Evolutionary conservation across 1,140 invertebrate species (phyloP).

Genomic region (Pseudobourletiella spinata): DNA sequence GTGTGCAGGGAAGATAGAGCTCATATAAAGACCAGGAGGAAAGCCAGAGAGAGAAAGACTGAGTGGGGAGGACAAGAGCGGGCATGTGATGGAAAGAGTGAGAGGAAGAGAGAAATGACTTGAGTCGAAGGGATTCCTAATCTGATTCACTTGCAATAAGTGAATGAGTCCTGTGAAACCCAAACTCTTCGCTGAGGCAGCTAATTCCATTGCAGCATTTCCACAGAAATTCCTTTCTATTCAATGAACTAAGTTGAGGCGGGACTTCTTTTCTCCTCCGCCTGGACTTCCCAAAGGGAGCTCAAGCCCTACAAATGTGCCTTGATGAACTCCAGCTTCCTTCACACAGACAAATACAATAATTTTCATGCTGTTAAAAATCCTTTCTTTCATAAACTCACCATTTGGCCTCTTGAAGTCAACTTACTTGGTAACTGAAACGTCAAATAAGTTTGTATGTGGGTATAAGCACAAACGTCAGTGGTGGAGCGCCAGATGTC

Average conservation of each 20-base stretch:
- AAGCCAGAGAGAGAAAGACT: too few species aligned
- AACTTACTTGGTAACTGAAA: too few species aligned
- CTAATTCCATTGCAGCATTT: not conserved
- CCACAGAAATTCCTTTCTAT: not conserved
- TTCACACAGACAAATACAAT: not conserved
- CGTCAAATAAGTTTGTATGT: too few species aligned
- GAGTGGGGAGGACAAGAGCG: too few species aligned
- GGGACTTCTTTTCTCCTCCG: not conserved
- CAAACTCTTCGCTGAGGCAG: not conserved
- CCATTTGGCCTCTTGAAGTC: not conserved
- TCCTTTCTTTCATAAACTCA: not conserved
- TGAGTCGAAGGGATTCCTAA: not conserved
- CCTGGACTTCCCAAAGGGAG: too few species aligned
- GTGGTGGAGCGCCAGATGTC: too few species aligned
- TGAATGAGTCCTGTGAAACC: not conserved
- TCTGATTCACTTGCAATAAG: not conserved
- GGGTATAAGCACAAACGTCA: too few species aligned
- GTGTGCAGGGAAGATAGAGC: too few species aligned
- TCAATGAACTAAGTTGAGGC: not conserved
- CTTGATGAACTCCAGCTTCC: not conserved
- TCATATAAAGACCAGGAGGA: too few species aligned
- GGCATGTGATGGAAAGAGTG: not conserved
- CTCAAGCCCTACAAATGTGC: not conserved
- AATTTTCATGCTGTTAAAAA: not conserved
- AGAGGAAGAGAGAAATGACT: too few species aligned